Percentiles rank a stretch among this genome's conserved stretches.
These are phyloP conservation scores for Callyntrura sp. DNA, from an alignment of 2,888 invertebrate species.

Conservation along the genomic window DNA sequence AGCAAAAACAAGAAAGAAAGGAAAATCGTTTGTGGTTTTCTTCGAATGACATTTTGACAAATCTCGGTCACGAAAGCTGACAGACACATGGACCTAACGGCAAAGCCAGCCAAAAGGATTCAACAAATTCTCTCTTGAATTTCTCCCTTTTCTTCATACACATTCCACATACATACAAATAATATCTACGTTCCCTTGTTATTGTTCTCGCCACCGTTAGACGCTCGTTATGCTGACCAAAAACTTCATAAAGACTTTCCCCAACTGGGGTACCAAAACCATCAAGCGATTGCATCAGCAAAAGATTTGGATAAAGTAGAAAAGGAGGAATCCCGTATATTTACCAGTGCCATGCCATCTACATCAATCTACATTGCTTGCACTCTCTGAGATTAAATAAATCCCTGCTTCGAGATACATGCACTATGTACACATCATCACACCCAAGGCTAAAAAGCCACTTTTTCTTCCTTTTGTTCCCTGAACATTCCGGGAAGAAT, in stretches of 20 bases:
- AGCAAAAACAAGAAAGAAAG: slow-evolving; percentile 21
- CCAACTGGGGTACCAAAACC: not conserved
- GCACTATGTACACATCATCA: not conserved
- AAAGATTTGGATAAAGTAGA: not conserved
- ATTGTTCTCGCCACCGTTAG: not conserved
- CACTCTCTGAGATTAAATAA: slow-evolving; percentile 44
- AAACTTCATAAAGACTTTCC: slow-evolving; percentile 43
- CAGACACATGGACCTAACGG: slow-evolving; percentile 49
- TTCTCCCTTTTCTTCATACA: slow-evolving; percentile 1
- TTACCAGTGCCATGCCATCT: not conserved
- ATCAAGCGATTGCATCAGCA: slow-evolving; percentile 42
- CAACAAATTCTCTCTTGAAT: slow-evolving; percentile 23
- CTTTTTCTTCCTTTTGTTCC: slow-evolving; percentile 7
- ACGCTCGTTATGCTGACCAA: slow-evolving; percentile 12
- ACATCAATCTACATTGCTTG: not conserved
- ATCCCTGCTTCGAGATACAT: not conserved
- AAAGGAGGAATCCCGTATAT: slow-evolving; percentile 9
- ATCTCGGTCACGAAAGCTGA: slow-evolving; percentile 53
- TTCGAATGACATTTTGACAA: slow-evolving; percentile 60
- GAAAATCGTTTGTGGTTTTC: slow-evolving; percentile 27
- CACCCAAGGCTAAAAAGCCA: slow-evolving; percentile 11
- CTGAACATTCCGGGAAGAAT: not conserved
- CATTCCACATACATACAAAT: not conserved
- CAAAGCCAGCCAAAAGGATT: slow-evolving; percentile 35
- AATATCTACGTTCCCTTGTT: not conserved